Evolutionary conservation across 2,797 vertebrate genomes (phyloP), one percentile per base, ranked within the genome.

Genomic region (Xyrichtys novacula): DNA sequence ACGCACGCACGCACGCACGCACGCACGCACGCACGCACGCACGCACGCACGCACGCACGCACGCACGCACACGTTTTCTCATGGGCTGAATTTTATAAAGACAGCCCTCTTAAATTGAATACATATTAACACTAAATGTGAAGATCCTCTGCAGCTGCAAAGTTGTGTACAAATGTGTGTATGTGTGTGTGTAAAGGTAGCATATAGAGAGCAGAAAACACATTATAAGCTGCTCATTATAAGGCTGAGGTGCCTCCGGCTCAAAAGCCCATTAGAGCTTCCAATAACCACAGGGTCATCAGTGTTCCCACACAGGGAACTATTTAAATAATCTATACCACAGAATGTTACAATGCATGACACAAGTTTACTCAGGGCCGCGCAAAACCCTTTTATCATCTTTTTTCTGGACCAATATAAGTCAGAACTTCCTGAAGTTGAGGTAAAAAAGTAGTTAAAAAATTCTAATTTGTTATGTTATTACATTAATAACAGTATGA

Each of bases 31-130:
- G 5, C 4, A 4, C 28, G 28, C 28, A 49, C 49, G 40, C 11
- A 25, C 31, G 34, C 54, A 42, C 42, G 43, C 56, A 40, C 57
- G 20, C 58, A 9, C 39, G 10, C 42, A n/a, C n/a, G n/a, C 32
- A 39, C 39, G 29, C 53, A 44, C 48, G 39, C 15, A 0, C 43
- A 60, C 71, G 63, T 63, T 7, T 66, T 60, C 56, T 55, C 49
- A 66, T 65, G 50, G 66, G 57, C 53, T 74, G 73, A 62, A 82
- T 81, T 74, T 78, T 73, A 61, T 48, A 50, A 74, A 34, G 65
- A 49, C 73, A 36, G 78, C 59, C 70, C 75, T 62, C 88, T 89
- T 84, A 71, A 89, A 85, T 85, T 83, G 16, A 14, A 16, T 38
- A 38, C 5, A 15, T 4, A 38, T 91, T 85, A 91, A 72, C 22